Conservation (phyloP, 1,140 invertebrate genomes). For the Medauroidea extradentata region DNA sequence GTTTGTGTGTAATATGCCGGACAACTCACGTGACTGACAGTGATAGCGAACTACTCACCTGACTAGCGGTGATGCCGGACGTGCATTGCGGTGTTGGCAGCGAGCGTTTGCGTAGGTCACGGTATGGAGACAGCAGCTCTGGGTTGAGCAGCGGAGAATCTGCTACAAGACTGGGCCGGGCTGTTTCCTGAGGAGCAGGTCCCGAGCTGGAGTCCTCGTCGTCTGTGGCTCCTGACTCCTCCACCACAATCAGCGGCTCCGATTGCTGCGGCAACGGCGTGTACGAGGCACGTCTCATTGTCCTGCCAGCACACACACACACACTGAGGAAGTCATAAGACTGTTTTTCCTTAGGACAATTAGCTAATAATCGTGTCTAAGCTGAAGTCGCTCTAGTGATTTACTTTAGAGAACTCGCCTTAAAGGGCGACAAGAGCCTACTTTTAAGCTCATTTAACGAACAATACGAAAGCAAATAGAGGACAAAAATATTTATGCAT, state of each 20-base stretch:
- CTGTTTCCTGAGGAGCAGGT: neutral
- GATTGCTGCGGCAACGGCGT: conserved; percentile 29
- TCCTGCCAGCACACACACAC: conserved; percentile 1
- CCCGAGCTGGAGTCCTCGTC: conserved; percentile 51
- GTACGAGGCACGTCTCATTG: conserved; percentile 38
- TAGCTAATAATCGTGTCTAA: too few species aligned
- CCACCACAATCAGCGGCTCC: conserved; percentile 75
- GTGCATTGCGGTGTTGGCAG: conserved; percentile 76
- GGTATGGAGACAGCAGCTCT: conserved; percentile 72
- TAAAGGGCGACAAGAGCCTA: too few species aligned
- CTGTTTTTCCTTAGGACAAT: too few species aligned
- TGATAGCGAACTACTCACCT: too few species aligned
- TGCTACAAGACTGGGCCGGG: neutral
- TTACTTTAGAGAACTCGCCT: too few species aligned
- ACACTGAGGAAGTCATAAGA: too few species aligned
- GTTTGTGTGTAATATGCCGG: too few species aligned
- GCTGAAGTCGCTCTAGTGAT: too few species aligned
- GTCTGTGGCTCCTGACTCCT: conserved; percentile 63
- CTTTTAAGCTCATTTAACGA: too few species aligned
- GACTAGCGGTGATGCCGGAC: conserved; percentile 76
- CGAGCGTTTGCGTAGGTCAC: conserved; percentile 71
- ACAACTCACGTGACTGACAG: too few species aligned
- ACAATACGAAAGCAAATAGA: too few species aligned
- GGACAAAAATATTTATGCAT: too few species aligned
- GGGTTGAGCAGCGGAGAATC: conserved; percentile 71